phyloP scores from a whole-genome alignment of 2,113 vertebrate species.

The Vanacampus margaritifer region DNA sequence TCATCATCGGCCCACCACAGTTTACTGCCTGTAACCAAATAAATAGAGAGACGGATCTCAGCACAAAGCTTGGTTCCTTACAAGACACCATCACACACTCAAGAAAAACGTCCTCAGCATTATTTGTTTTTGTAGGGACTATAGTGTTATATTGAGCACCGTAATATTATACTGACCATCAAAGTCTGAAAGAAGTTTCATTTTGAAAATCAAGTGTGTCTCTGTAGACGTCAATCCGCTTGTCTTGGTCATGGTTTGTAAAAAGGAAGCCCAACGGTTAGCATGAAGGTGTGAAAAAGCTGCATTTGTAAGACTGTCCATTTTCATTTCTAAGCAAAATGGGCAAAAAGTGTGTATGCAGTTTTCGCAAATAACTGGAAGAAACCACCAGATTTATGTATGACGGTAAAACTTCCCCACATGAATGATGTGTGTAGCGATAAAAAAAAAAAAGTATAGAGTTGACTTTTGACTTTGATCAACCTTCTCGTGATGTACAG shows the following conservation, averaged over 20 bases:
- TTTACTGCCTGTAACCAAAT: slow-evolving; percentile 80
- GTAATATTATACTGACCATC: no score
- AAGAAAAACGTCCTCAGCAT: no score
- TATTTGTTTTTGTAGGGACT: no score
- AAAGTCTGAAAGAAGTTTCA: no score
- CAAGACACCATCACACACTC: no score
- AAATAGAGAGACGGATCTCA: background rate
- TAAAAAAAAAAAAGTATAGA: background rate
- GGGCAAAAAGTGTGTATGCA: background rate
- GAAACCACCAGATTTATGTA: background rate
- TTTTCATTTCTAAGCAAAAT: background rate
- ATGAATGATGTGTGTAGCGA: background rate
- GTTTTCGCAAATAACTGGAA: background rate
- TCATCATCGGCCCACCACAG: slow-evolving; percentile 98
- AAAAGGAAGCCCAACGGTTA: background rate
- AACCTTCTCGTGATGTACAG: background rate
- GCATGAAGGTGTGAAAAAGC: no score
- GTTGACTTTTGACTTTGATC: background rate
- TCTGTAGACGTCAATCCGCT: background rate
- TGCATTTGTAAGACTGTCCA: background rate
- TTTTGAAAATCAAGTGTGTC: background rate
- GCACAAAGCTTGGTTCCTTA: no score
- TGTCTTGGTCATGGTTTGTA: background rate
- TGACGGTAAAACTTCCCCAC: background rate
- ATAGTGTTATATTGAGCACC: no score